Percentiles rank a stretch among this genome's conserved stretches.
phyloP scores from a whole-genome alignment of 2,797 vertebrate genomes.

The Thripadectes ignobilis region DNA sequence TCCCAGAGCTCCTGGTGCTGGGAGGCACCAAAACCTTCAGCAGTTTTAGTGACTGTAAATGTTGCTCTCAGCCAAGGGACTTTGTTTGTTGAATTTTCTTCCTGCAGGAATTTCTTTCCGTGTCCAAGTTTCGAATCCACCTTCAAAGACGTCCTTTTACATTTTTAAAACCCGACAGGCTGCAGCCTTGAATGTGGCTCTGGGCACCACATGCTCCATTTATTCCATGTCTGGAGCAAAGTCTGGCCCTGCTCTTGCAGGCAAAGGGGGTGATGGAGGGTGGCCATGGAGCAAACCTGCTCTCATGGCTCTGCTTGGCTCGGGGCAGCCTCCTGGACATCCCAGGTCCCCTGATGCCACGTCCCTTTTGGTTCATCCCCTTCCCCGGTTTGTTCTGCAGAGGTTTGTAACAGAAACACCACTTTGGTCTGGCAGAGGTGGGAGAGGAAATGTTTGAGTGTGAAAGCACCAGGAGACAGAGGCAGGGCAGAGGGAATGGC shows the following conservation, averaged over 20 bases:
- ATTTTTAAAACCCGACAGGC: neutral
- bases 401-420: neutral
- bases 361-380: neutral
- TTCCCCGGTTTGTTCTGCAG: neutral
- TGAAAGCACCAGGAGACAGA: neutral
- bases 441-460: neutral
- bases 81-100: constrained; percentile 35
- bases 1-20: neutral
- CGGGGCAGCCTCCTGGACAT: neutral
- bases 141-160: constrained; percentile 20
- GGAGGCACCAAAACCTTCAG: neutral
- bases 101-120: neutral
- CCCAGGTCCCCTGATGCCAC: neutral
- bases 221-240: neutral
- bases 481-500: neutral
- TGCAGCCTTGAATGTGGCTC: neutral
- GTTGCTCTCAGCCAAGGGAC: neutral
- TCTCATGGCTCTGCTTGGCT: neutral
- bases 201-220: fast-evolving
- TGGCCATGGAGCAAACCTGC: neutral
- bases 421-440: neutral
- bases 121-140: neutral
- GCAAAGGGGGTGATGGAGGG: neutral
- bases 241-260: neutral
- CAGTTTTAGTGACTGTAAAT: neutral